A percentile compares a stretch with the other conserved stretches of the same genome.
Evolutionary conservation across 2,888 invertebrate genomes (phyloP).

Genomic region (Beris morrisii): DNA sequence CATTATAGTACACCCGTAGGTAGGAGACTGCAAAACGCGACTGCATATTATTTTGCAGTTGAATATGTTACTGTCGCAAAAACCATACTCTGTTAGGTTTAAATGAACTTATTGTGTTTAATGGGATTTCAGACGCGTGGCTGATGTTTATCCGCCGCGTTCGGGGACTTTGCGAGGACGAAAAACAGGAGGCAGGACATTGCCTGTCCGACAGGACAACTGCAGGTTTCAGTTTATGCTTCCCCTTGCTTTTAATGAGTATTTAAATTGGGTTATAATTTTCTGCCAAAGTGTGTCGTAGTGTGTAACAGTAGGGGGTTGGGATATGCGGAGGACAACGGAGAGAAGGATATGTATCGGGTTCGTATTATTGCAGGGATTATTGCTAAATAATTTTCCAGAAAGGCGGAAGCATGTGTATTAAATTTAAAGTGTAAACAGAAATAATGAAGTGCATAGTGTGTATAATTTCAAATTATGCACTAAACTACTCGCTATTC

Average conservation of each 20-base stretch:
- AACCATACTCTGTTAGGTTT: constrained; percentile 27
- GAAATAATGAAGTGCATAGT: constrained; percentile 18
- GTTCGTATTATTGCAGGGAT: constrained; percentile 19
- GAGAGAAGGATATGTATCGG: background rate
- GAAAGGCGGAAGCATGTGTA: constrained; percentile 13
- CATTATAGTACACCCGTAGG: background rate
- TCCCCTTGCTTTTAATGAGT: constrained; percentile 36
- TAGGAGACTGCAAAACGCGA: background rate
- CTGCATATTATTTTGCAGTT: constrained; percentile 28
- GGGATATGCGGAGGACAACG: background rate
- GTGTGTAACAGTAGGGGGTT: background rate
- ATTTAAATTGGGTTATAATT: constrained; percentile 40
- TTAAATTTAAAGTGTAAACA: constrained; percentile 21
- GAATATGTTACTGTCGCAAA: constrained; percentile 32
- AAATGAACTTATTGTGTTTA: constrained; percentile 40
- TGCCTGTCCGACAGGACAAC: background rate
- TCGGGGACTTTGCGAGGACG: constrained; percentile 11
- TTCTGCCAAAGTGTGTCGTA: constrained; percentile 28
- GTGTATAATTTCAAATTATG: constrained; percentile 20
- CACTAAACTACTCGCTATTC: no score
- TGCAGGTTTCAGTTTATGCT: constrained; percentile 26
- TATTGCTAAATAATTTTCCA: constrained; percentile 28
- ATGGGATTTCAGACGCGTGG: constrained; percentile 39
- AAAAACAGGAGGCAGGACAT: background rate
- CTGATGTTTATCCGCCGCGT: constrained; percentile 35